Conservation (phyloP, 2,888 invertebrate species). For the Melitaea athalia region DNA sequence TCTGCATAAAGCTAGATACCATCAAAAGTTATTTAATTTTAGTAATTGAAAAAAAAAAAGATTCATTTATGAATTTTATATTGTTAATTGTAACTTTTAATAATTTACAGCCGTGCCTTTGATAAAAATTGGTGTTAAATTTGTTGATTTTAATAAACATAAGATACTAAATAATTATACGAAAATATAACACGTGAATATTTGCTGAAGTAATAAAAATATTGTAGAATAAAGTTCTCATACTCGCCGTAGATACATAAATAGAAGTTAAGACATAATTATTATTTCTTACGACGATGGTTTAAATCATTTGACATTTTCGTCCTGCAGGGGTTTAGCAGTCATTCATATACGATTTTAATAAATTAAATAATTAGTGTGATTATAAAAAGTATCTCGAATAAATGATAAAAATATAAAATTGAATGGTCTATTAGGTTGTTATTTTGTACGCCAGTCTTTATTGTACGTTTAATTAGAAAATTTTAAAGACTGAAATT, state of each 20-base stretch:
- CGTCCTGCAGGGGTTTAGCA: slow-evolving; percentile 6
- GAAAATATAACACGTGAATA: neutral
- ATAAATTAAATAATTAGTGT: slow-evolving; percentile 1
- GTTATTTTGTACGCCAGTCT: slow-evolving; percentile 52
- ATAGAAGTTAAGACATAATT: slow-evolving; percentile 2
- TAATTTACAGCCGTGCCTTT: slow-evolving; percentile 30
- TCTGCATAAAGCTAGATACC: slow-evolving; percentile 33
- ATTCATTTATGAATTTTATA: slow-evolving; percentile 20
- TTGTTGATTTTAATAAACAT: slow-evolving; percentile 21
- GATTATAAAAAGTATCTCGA: neutral
- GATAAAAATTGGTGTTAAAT: slow-evolving; percentile 17
- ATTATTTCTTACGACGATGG: slow-evolving; percentile 9
- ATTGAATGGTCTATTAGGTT: slow-evolving; percentile 52
- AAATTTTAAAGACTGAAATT: slow-evolving; percentile 79
- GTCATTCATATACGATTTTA: slow-evolving; percentile 10
- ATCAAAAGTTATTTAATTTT: neutral
- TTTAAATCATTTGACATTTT: slow-evolving; percentile 3
- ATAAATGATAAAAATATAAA: neutral
- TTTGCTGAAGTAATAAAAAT: neutral
- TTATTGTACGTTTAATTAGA: slow-evolving; percentile 65
- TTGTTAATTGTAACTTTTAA: slow-evolving; percentile 7
- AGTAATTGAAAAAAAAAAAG: neutral
- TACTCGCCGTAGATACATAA: slow-evolving; percentile 17
- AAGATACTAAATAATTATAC: slow-evolving; percentile 12
- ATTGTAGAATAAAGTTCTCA: neutral